These are phyloP conservation scores for Melanotus villosus DNA, from an alignment of 2,888 invertebrate genomes.

Conservation along the genomic window DNA sequence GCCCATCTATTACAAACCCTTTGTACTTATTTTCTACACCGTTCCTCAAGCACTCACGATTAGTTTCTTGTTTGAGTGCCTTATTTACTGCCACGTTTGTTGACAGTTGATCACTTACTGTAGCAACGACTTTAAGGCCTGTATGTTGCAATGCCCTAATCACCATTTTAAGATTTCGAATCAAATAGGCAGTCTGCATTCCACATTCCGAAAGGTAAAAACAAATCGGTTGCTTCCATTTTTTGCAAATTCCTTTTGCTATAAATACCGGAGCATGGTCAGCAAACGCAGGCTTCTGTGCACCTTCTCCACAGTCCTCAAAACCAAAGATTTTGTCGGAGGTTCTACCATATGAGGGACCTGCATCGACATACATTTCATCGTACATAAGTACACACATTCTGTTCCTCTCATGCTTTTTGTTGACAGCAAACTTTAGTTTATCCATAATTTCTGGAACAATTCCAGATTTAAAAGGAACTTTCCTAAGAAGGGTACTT, in stretches of 20 bases:
- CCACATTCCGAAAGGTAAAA: slow-evolving; percentile 30
- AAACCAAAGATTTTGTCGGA: neutral
- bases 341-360: neutral
- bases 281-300: slow-evolving; percentile 44
- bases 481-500: no score
- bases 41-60: neutral
- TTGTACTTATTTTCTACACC: slow-evolving; percentile 7
- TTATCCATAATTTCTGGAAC: no score
- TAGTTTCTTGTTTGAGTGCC: slow-evolving; percentile 5
- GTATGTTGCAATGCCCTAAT: neutral
- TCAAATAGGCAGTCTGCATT: neutral
- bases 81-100: slow-evolving; percentile 34
- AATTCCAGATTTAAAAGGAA: no score
- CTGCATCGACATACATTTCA: slow-evolving; percentile 8
- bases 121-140: slow-evolving; percentile 26
- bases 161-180: slow-evolving; percentile 3
- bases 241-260: slow-evolving; percentile 37
- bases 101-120: slow-evolving; percentile 28
- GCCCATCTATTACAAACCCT: neutral
- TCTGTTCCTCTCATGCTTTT: no score
- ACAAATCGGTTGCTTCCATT: slow-evolving; percentile 34
- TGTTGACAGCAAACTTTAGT: no score
- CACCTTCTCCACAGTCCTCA: slow-evolving; percentile 40
- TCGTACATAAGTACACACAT: no score
- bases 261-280: slow-evolving; percentile 55